Conservation (phyloP, 2,797 vertebrate species). For the Eupleurogrammus muticus region DNA sequence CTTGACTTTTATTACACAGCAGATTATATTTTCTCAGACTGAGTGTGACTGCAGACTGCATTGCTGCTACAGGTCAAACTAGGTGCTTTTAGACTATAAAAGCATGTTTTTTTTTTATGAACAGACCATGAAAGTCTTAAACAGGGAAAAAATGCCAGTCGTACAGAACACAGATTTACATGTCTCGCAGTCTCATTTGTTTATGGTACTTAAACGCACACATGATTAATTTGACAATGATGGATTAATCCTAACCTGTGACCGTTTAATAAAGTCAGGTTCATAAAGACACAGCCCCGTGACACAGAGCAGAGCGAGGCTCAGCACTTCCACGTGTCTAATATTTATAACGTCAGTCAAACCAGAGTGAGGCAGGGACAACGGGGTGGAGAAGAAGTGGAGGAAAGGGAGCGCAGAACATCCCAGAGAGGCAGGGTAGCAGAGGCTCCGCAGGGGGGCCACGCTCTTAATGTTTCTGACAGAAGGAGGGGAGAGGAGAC, state of each 20-base stretch:
- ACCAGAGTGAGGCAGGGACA: slow-evolving; percentile 34
- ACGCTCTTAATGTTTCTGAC: slow-evolving; percentile 49
- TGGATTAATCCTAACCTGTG: slow-evolving; percentile 31
- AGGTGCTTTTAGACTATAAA: too few species aligned
- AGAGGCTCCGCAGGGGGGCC: slow-evolving; percentile 7
- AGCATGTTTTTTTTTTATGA: too few species aligned
- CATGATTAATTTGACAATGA: slow-evolving; percentile 8
- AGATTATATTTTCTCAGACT: too few species aligned
- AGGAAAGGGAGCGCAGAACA: slow-evolving; percentile 13
- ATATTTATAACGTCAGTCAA: slow-evolving; percentile 70
- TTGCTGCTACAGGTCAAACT: too few species aligned
- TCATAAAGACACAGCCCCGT: slow-evolving; percentile 49
- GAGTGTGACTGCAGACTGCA: too few species aligned
- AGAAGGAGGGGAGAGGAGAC: slow-evolving; percentile 46
- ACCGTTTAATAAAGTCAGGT: slow-evolving; percentile 20
- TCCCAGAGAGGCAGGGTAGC: background rate
- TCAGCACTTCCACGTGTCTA: slow-evolving; percentile 51
- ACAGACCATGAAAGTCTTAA: too few species aligned
- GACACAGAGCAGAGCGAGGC: slow-evolving; percentile 69
- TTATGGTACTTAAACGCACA: background rate
- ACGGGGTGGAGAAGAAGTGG: slow-evolving; percentile 26
- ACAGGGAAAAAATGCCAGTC: background rate
- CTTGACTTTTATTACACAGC: too few species aligned
- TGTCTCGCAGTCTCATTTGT: background rate
- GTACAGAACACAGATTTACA: background rate